phyloP scores from a whole-genome alignment of 2,113 vertebrate genomes.

The Alligator sinensis region DNA sequence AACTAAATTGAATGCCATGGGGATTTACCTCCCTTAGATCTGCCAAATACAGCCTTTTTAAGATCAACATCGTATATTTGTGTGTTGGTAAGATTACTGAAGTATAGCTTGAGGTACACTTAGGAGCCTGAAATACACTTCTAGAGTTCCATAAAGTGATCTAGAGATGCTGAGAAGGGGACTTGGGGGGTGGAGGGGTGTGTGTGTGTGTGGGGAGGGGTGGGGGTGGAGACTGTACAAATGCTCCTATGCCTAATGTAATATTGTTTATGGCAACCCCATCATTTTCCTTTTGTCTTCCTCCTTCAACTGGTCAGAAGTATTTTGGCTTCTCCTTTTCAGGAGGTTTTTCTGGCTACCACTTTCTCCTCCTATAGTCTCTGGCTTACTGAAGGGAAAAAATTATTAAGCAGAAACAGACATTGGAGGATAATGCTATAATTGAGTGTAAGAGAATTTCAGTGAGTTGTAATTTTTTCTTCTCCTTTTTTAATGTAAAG shows the following conservation, averaged over 20 bases:
- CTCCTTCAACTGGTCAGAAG: not conserved
- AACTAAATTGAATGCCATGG: not conserved
- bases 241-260: not conserved
- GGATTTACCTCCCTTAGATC: not conserved
- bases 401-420: not conserved
- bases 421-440: not conserved
- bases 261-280: not conserved
- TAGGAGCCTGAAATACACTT: not conserved
- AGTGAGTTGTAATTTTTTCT: rapidly evolving
- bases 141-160: not conserved
- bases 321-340: not conserved
- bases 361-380: not conserved
- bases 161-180: not conserved
- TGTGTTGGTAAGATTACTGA: too few relatives aligned
- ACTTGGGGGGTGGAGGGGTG: too few relatives aligned
- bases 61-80: not conserved
- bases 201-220: too few relatives aligned
- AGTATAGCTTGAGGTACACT: too few relatives aligned
- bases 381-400: not conserved
- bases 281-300: not conserved
- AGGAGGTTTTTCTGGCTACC: not conserved
- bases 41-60: not conserved
- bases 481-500: too few relatives aligned
- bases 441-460: not conserved
- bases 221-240: not conserved